Conservation (phyloP, 1,140 invertebrate species). For the Nephila pilipes region DNA sequence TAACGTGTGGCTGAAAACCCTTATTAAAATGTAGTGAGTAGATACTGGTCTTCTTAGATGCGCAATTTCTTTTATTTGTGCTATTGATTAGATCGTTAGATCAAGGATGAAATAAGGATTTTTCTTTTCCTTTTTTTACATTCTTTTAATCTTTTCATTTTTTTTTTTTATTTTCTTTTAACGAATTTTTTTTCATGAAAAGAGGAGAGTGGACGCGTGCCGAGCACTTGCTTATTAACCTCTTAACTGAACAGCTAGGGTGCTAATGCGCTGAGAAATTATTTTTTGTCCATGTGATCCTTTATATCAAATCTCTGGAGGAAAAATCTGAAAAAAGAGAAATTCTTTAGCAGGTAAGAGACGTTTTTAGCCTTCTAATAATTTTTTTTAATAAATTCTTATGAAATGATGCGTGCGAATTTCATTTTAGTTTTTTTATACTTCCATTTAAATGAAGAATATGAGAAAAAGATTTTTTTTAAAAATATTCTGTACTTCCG, state of each 20-base stretch:
- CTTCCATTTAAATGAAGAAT: background rate
- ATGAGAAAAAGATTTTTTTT: background rate
- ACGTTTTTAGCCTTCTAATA: background rate
- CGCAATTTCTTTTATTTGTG: constrained; percentile 38
- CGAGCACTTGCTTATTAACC: constrained; percentile 38
- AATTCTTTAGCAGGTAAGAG: background rate
- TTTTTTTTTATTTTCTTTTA: background rate
- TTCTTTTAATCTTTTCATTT: background rate
- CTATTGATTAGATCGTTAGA: constrained; percentile 66
- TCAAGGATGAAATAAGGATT: constrained; percentile 39
- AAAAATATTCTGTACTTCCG: no score
- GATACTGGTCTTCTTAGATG: background rate
- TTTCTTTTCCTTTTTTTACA: background rate
- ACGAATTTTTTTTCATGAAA: background rate
- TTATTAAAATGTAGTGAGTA: constrained; percentile 69
- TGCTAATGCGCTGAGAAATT: constrained; percentile 42
- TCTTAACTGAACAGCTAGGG: constrained; percentile 39
- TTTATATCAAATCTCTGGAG: background rate
- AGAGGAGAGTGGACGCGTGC: constrained; percentile 34
- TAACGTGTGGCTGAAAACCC: constrained; percentile 52
- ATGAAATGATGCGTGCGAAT: background rate
- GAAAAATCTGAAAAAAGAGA: background rate
- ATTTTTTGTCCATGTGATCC: background rate
- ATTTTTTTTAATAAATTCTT: background rate
- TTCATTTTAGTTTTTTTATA: background rate